Conservation (phyloP, 1,140 invertebrate genomes). For the Drosophila ironensis region DNA sequence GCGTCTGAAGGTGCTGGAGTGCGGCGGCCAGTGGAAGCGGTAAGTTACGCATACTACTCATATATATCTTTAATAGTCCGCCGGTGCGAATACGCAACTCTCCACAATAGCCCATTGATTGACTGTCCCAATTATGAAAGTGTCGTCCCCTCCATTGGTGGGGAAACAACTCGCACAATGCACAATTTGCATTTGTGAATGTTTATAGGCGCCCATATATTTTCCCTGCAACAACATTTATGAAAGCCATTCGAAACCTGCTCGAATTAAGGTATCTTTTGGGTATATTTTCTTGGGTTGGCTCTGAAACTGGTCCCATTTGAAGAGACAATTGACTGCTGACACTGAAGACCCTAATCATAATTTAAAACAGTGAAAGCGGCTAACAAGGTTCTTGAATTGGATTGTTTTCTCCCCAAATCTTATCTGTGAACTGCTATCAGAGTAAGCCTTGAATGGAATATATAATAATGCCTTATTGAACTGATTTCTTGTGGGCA, state of each 20-base stretch:
- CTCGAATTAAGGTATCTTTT: no score
- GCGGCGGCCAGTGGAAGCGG: slow-evolving; percentile 85
- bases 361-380: not conserved
- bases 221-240: not conserved
- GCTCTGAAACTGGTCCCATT: no score
- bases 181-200: slow-evolving; percentile 17
- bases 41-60: slow-evolving; percentile 63
- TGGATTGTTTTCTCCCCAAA: not conserved
- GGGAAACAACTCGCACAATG: slow-evolving; percentile 7
- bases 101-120: slow-evolving; percentile 19
- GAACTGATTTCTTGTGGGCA: not conserved
- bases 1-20: slow-evolving; percentile 95
- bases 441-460: not conserved
- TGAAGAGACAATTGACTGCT: no score
- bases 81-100: not conserved
- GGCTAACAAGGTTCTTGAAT: not conserved
- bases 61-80: not conserved
- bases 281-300: no score
- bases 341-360: no score
- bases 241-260: no score
- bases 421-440: not conserved
- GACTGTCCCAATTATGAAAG: slow-evolving; percentile 6
- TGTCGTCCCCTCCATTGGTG: slow-evolving; percentile 1
- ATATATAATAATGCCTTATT: not conserved
- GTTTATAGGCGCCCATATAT: not conserved